These are phyloP conservation scores for Aphidoletes aphidimyza DNA, from an alignment of 2,888 invertebrate species.

Conservation along the genomic window DNA sequence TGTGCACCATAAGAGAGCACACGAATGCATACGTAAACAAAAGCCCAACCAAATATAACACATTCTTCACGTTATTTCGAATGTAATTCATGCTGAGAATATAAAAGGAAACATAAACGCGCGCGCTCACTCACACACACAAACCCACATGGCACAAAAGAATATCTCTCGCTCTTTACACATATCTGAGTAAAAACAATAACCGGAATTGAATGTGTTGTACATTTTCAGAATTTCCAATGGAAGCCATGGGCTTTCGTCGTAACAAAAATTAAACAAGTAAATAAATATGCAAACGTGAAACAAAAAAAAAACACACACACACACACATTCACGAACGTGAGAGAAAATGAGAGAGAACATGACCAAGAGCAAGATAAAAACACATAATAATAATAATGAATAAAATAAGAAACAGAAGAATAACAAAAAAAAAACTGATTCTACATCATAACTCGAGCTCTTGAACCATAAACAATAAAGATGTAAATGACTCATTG, in stretches of 20 bases:
- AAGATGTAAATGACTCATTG: conserved; percentile 27
- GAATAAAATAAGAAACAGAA: neutral
- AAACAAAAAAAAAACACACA: neutral
- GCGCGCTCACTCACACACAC: no score
- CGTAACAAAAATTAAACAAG: neutral
- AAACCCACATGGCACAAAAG: neutral
- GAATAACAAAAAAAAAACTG: neutral
- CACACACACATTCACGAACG: no score
- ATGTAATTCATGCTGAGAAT: conserved; percentile 19
- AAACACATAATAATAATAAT: no score
- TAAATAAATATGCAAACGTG: neutral
- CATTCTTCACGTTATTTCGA: neutral
- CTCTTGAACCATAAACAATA: conserved; percentile 38
- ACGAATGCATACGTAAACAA: neutral
- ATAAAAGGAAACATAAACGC: conserved; percentile 9
- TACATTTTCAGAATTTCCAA: conserved; percentile 11
- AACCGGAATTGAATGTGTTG: conserved; percentile 38
- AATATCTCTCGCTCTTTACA: no score
- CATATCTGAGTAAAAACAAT: conserved; percentile 25
- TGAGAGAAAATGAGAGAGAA: no score
- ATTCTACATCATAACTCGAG: conserved; percentile 6
- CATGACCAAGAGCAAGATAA: no score
- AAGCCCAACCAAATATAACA: neutral
- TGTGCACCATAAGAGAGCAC: no score
- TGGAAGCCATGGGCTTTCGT: neutral